A percentile compares a stretch with the other conserved stretches of the same genome.
Conservation (phyloP, 2,888 invertebrate genomes). For the Thelaira solivaga region DNA sequence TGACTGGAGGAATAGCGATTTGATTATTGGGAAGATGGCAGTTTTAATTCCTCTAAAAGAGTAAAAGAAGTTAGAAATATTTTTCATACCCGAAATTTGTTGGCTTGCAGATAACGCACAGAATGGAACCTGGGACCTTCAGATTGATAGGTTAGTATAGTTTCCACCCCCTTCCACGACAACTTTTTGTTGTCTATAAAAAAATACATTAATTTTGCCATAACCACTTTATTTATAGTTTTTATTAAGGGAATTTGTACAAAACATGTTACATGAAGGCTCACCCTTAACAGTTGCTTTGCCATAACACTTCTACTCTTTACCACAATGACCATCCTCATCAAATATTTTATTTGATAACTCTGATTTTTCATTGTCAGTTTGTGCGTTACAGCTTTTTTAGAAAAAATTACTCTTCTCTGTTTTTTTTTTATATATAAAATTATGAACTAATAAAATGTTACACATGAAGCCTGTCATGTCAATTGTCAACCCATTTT, state of each 20-base stretch:
- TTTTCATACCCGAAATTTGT: no score
- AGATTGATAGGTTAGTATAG: no score
- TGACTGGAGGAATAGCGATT: no score
- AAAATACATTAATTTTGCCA: no score
- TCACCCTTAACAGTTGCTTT: background rate
- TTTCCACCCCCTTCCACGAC: no score
- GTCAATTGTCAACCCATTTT: slow-evolving; percentile 63
- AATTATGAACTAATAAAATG: slow-evolving; percentile 65
- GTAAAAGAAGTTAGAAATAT: no score
- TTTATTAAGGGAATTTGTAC: background rate
- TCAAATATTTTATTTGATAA: slow-evolving; percentile 20
- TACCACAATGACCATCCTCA: background rate
- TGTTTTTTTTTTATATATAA: background rate
- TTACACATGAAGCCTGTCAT: slow-evolving; percentile 64
- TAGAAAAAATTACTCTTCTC: background rate
- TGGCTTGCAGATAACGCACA: no score
- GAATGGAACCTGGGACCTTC: no score
- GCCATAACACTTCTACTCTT: background rate
- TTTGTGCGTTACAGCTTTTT: background rate
- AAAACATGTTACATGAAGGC: background rate
- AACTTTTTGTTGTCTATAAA: no score
- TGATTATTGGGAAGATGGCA: no score
- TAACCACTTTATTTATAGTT: no score
- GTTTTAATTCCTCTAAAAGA: no score
- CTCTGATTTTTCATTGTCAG: background rate